Conservation (phyloP, 2,888 invertebrate genomes). For the Eueremaeus valkanovi region DNA sequence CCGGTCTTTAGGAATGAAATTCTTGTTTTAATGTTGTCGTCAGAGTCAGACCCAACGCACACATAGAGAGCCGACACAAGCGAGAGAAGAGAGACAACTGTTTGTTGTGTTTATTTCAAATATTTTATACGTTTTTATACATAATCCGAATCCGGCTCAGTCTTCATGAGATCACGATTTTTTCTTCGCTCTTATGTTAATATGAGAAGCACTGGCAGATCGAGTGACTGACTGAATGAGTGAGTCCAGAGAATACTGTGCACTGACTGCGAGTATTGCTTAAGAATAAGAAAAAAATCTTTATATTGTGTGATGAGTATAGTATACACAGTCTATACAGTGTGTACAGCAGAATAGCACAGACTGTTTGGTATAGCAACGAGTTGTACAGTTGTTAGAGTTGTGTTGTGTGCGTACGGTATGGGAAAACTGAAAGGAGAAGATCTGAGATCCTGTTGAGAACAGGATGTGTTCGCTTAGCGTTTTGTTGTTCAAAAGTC, state of each 20-base stretch:
- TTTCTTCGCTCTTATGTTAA: background rate
- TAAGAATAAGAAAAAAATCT: background rate
- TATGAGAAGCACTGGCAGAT: background rate
- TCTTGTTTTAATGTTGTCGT: too few species aligned
- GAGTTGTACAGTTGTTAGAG: background rate
- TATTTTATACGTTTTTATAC: background rate
- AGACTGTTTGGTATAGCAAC: background rate
- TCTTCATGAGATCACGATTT: constrained; percentile 1
- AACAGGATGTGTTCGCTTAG: constrained; percentile 17
- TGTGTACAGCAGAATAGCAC: too few species aligned
- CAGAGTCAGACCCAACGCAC: too few species aligned
- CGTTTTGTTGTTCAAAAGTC: background rate
- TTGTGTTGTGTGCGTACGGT: background rate
- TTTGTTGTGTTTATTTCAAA: background rate
- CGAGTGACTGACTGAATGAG: background rate
- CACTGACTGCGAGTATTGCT: too few species aligned
- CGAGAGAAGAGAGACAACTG: background rate
- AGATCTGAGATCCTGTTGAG: constrained; percentile 26
- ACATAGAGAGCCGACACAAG: too few species aligned
- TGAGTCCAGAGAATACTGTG: background rate
- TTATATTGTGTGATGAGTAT: background rate
- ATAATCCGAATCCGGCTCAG: constrained; percentile 2
- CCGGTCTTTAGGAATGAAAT: too few species aligned
- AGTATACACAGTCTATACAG: too few species aligned
- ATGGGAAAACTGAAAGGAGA: constrained; percentile 24